Percentiles rank a stretch among this genome's conserved stretches.
These are phyloP conservation scores for Empidonax alnorum DNA, from an alignment of 2,113 vertebrate genomes.

Conservation along the genomic window DNA sequence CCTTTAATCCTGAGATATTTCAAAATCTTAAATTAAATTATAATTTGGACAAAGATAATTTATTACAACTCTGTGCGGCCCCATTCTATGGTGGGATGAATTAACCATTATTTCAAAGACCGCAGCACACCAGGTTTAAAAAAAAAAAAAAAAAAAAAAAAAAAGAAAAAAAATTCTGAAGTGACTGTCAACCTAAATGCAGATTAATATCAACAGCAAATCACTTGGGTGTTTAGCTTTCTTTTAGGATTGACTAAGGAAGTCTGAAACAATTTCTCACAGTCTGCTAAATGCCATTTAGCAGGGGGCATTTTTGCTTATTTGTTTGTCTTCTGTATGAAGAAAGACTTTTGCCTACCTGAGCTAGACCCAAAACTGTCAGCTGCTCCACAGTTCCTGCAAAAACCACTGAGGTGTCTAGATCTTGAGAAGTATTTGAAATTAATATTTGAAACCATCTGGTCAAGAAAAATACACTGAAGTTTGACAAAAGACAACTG, in stretches of 20 bases:
- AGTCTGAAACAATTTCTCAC: constrained; percentile 7
- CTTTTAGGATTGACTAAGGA: neutral
- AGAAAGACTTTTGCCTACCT: neutral
- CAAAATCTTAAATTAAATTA: neutral
- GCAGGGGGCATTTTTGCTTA: neutral
- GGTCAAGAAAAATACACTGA: constrained; percentile 31
- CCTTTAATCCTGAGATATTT: neutral
- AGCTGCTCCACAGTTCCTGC: constrained; percentile 7
- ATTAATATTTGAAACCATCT: constrained; percentile 55
- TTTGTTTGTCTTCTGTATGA: constrained; percentile 1
- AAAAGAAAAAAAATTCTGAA: neutral
- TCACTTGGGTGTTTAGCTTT: neutral
- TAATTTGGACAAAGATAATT: neutral
- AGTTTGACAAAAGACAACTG: constrained; percentile 1
- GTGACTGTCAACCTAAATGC: neutral
- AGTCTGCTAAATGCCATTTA: constrained; percentile 23
- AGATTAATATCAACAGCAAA: neutral
- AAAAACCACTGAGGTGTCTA: neutral
- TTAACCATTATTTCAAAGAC: neutral
- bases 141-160: neutral
- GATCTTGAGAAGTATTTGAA: neutral
- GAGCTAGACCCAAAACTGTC: constrained; percentile 8
- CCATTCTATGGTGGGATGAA: neutral
- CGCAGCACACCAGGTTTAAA: neutral
- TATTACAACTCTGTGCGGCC: neutral